Base-by-base conservation (phyloP, 2,113 vertebrate genomes). In the Choloepus hoffmanni region DNA sequence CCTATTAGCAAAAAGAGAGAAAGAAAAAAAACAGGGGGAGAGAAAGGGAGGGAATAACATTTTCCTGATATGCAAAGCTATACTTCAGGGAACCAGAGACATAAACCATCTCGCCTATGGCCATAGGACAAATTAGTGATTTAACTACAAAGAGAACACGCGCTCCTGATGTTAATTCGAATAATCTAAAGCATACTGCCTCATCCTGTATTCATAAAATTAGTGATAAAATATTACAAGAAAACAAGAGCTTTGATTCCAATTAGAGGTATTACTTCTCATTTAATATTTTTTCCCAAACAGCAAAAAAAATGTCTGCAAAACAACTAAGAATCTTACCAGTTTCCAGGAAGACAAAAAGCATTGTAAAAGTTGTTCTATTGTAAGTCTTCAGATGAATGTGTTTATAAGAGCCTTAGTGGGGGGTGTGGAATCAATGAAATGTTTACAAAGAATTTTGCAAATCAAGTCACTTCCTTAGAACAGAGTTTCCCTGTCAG, bases 391-490 rank as follows among this genome's bases (percentile, higher is more conserved):
- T 96, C 87, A 92, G 48, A 95, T 96, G 77, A 62, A 77, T 36
- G 65, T 79, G n/a, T 85, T 91, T 87, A 43, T 96, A 96, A 97
- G 50, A 90, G 77, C 93, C 23, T 95, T 94, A 76, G 85, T 19
- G 95, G 67, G 73, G 74, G 16, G 53, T 14, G 86, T 65, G 33
- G 96, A 98, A 98, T 98, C 96, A 96, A 98, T 98, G 7, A 89
- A 97, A 98, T 98, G 98, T 98, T 98, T 98, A 96, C 95, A 95
- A 95, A 96, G 65, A 77, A 98, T 97, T 92, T 85, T 97, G 40
- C 93, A 98, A 98, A 97, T 97, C 68, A 95, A 95, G 33, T 96
- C 84, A 82, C 85, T 98, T 97, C 50, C 48, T 95, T 84, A 92
- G 91, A 97, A 97, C 30, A 40, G 86, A 96, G 43, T 50, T 85